Evolutionary conservation across 2,113 vertebrate species (phyloP).

Genomic region (Nematolebias whitei): DNA sequence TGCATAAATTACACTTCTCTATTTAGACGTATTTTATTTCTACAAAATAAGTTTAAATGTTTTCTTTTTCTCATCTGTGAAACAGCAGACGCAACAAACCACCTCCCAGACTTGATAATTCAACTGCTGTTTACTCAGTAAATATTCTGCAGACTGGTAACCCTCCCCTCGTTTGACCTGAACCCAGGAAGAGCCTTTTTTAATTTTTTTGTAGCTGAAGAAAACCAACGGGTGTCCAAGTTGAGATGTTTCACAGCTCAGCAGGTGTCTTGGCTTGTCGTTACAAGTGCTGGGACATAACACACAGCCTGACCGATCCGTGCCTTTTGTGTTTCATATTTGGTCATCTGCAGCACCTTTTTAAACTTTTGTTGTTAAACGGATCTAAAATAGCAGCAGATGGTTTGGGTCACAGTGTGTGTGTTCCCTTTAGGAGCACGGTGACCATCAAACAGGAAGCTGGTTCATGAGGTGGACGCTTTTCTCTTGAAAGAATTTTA

Average conservation of each 20-base stretch:
- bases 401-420: conserved; percentile 63
- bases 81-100: conserved; percentile 44
- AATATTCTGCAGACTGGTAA: conserved; percentile 30
- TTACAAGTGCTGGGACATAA: conserved; percentile 68
- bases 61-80: background rate
- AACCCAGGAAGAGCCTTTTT: conserved; percentile 37
- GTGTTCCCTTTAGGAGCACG: conserved; percentile 39
- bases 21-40: too few relatives aligned
- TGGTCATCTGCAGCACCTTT: conserved; percentile 30
- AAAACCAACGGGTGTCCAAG: conserved; percentile 43
- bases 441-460: conserved; percentile 16
- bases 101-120: conserved; percentile 44
- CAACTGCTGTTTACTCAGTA: conserved; percentile 40
- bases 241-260: conserved; percentile 65
- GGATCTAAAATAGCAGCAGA: conserved; percentile 71
- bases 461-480: background rate
- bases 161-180: conserved; percentile 49
- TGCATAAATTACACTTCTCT: too few relatives aligned
- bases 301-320: conserved; percentile 48
- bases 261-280: conserved; percentile 57
- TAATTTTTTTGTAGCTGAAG: conserved; percentile 17
- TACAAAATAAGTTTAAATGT: background rate
- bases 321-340: conserved; percentile 62
- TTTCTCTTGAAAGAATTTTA: background rate
- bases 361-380: conserved; percentile 18